These are phyloP conservation scores for Cheilosia grossa DNA, from an alignment of 2,888 invertebrate species.

Conservation along the genomic window DNA sequence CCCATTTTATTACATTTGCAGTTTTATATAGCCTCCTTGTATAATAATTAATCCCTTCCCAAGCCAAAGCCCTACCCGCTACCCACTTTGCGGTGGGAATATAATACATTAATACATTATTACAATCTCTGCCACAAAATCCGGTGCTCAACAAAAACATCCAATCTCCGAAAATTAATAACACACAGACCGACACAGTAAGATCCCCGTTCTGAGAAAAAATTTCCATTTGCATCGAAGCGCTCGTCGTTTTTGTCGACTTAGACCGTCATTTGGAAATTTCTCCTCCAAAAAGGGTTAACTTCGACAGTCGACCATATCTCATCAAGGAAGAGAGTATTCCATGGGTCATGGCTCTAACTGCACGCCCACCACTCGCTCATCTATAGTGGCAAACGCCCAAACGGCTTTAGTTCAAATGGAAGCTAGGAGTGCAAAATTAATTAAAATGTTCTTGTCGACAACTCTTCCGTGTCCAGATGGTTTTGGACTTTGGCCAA, in stretches of 20 bases:
- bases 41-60: constrained; percentile 39
- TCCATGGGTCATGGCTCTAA: constrained; percentile 20
- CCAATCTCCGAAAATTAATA: constrained; percentile 38
- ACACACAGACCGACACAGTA: constrained; percentile 19
- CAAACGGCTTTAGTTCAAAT: constrained; percentile 47
- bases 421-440: constrained; percentile 58
- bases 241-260: constrained; percentile 22
- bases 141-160: constrained; percentile 29
- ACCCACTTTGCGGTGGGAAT: constrained; percentile 23
- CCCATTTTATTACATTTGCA: not conserved
- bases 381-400: constrained; percentile 1
- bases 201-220: not conserved
- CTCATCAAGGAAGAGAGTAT: constrained; percentile 52
- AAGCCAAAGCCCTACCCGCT: constrained; percentile 11
- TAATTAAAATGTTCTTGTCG: constrained; percentile 66
- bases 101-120: constrained; percentile 47
- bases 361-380: not conserved
- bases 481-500: constrained; percentile 55
- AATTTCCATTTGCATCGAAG: constrained; percentile 36
- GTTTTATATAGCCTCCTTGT: constrained; percentile 1
- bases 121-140: constrained; percentile 39
- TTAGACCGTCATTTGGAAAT: constrained; percentile 44
- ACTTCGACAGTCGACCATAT: constrained; percentile 55
- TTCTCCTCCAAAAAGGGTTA: constrained; percentile 30
- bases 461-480: constrained; percentile 33